Base-by-base conservation (phyloP, 2,113 vertebrate species). In the Hiodon tergisus region DNA sequence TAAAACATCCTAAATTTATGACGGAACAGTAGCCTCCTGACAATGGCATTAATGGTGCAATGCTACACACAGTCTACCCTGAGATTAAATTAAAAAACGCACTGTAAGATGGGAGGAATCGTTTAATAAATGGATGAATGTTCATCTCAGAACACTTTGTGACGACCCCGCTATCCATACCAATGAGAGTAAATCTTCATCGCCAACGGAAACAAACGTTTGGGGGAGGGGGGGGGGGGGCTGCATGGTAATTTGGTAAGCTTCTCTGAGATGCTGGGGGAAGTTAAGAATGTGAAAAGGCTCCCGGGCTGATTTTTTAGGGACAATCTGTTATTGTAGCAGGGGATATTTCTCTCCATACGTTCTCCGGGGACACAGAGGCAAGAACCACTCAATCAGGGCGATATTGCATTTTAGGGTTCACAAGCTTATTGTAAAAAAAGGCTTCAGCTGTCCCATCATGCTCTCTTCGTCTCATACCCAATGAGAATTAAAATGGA, bases 371-470 rank as follows among this genome's bases (percentile, higher is more conserved):
- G 52, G 10, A 57, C 13, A 9, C 13, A 54, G 46, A 55, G 46
- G 51, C 54, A 50, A 14, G 50, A 69, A 13, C 11, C 59, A 60
- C 8, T 17, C 61, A 13, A 48, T 7, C 16, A n/a, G 58, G 58
- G n/a, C 16, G 54, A 65, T 63, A 48, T 11, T 61, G 57, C 51
- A 10, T 61, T 62, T 61, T 60, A 6, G 57, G 10, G 14, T n/a
- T n/a, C 17, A 31, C 31, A 31, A 0, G 50, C 14, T 8, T 60
- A 51, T 60, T 76, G 4, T 68, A 14, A 60, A 11, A 60, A 14
- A 50, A 47, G n/a, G 55, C 16, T 80, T 75, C 10, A 8, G 71
- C 78, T 78, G 82, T 69, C 76, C 72, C 80, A 78, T 75, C 5
- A 47, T 78, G 81, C 65, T 81, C 79, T 51, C 63, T 59, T 72